These are phyloP conservation scores for Enteromius thamalakanensis DNA, from an alignment of 2,797 vertebrate species.

Conservation along the genomic window DNA sequence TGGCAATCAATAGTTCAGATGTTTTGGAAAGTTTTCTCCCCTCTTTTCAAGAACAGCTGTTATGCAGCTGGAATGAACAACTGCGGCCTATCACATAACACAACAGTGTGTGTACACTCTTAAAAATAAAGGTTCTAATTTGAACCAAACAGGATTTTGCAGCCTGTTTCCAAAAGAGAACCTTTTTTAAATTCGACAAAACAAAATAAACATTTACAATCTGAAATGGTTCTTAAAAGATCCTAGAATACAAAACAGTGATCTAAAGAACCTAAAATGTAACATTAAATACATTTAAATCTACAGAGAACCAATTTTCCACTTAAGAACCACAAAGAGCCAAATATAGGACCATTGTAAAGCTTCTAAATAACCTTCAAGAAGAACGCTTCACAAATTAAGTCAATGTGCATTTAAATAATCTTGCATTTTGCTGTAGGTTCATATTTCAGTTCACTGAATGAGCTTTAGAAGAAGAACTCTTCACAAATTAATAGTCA, in stretches of 20 bases:
- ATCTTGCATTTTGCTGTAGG: background rate
- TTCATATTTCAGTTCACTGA: background rate
- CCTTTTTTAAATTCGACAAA: background rate
- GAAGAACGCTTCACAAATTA: background rate
- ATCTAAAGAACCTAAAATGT: background rate
- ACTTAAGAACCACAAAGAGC: background rate
- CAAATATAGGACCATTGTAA: background rate
- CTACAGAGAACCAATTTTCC: constrained; percentile 2
- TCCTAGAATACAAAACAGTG: background rate
- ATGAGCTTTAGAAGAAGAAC: no score
- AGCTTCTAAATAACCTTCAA: background rate
- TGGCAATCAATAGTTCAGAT: constrained; percentile 47
- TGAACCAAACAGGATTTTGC: constrained; percentile 13
- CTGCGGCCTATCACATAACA: constrained; percentile 50
- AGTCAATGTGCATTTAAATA: background rate
- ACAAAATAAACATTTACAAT: background rate
- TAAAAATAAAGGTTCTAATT: constrained; percentile 24
- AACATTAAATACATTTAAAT: background rate
- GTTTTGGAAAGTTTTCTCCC: constrained; percentile 45
- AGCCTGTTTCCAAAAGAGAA: background rate
- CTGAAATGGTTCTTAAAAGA: background rate
- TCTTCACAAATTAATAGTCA: background rate
- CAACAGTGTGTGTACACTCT: constrained; percentile 24
- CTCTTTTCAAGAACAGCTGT: constrained; percentile 56
- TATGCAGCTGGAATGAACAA: constrained; percentile 57